Percentiles rank a stretch among this genome's conserved stretches.
phyloP scores from a whole-genome alignment of 2,113 vertebrate species.

The Mellivora capensis region DNA sequence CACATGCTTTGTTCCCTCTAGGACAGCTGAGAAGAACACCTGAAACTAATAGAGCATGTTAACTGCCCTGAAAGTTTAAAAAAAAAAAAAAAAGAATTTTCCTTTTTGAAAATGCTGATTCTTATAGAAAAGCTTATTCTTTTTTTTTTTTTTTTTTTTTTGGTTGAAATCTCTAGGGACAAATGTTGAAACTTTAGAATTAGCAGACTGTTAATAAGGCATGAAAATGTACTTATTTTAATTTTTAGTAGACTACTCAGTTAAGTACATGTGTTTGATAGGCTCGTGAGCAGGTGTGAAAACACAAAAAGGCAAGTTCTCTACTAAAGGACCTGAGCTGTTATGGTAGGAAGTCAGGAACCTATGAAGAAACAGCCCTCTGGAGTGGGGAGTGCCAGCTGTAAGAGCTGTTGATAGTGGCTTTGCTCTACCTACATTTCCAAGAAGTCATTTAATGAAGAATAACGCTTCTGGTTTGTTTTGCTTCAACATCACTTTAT shows the following conservation, averaged over 20 bases:
- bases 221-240: neutral
- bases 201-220: neutral
- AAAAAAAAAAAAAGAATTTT: neutral
- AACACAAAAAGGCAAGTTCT: neutral
- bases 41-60: neutral
- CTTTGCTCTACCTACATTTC: neutral
- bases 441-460: neutral
- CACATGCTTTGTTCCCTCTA: neutral
- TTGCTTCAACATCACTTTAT: neutral
- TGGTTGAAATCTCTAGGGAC: neutral
- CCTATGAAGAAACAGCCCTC: neutral
- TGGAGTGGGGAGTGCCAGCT: neutral
- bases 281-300: neutral
- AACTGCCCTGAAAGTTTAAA: neutral
- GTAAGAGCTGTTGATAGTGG: neutral
- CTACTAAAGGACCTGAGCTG: neutral
- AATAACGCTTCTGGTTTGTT: neutral
- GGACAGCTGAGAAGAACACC: neutral
- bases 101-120: neutral
- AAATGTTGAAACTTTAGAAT: neutral
- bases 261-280: neutral
- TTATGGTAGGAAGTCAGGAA: neutral
- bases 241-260: neutral
- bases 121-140: neutral
- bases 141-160: neutral